Base-by-base conservation (phyloP, 2,113 vertebrate genomes). In the Jaculus jaculus region DNA sequence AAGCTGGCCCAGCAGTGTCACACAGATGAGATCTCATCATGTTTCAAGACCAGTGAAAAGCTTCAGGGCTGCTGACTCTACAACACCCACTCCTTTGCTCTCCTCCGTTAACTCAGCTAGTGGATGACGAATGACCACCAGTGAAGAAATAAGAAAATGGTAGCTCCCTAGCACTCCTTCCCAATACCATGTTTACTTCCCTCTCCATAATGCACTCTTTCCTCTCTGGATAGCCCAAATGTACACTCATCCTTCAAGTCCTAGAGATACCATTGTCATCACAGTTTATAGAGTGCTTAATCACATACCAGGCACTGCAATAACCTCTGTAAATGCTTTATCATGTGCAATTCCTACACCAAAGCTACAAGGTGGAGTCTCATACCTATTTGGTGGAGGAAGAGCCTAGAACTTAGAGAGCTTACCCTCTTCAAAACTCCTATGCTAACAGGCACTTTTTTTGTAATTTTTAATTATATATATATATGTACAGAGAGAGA, bases 31-130 rank as follows among this genome's bases (percentile, higher is more conserved):
- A 85, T 42, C 32, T 84, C 65, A 65, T 58, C 37, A 24, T 71
- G 61, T 8, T 82, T 96, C 85, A 85, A 91, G 86, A 66, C 65
- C 88, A 93, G 2, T 85, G 26, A 90, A 93, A 94, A 95, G 71
- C 37, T 90, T 84, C 66, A 75, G 30, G 42, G 75, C 58, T 92
- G 47, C 61, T 42, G 42, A 90, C 72, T 96, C 86, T 71, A 65
- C 26, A 94, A 87, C 37, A 85, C 34, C 42, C 87, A 81, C 74
- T 93, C 68, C 39, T 95, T 39, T 74, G 77, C 23, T 94, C 51
- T 91, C 77, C 79, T 92, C 54, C 72, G 74, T 83, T 74, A 90
- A 47, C 78, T 95, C 87, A 85, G 69, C 69, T 84, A 96, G 24
- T 78, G 81, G 72, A 34, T 91, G 74, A 87, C 16, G 54, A 92